phyloP scores from a whole-genome alignment of 2,113 vertebrate genomes.

The Muscicapa adusta region DNA sequence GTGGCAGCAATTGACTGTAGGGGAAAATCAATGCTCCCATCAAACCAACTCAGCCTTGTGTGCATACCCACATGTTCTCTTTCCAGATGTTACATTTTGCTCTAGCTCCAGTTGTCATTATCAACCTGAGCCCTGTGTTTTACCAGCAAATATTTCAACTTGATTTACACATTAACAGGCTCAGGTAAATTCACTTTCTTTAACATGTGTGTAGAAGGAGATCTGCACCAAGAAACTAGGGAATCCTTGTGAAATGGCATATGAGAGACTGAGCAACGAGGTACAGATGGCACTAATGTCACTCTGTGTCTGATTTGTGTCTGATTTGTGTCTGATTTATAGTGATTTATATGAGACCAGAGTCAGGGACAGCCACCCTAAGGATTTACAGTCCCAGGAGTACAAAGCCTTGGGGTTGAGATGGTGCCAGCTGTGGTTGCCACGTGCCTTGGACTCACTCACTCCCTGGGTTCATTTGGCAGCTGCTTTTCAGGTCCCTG shows the following conservation, averaged over 20 bases:
- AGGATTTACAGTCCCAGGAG: not conserved
- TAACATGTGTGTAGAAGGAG: not conserved
- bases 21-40: not conserved
- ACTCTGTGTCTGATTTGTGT: not conserved
- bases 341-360: not conserved
- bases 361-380: not conserved
- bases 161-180: not conserved
- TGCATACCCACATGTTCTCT: not conserved
- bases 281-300: not conserved
- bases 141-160: not conserved
- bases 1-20: not conserved
- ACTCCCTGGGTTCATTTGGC: rapidly evolving
- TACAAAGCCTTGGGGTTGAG: not conserved
- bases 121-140: not conserved
- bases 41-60: not conserved
- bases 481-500: not conserved
- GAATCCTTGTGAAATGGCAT: not conserved
- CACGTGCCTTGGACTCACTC: not conserved
- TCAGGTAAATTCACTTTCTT: not conserved
- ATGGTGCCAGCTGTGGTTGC: rapidly evolving
- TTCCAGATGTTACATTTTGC: not conserved
- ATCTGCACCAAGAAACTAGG: not conserved
- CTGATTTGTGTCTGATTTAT: not conserved
- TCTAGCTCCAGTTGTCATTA: not conserved
- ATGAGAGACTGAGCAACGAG: not conserved